Evolutionary conservation across 2,113 vertebrate genomes (phyloP).

Genomic region (Ceyx melanurus): DNA sequence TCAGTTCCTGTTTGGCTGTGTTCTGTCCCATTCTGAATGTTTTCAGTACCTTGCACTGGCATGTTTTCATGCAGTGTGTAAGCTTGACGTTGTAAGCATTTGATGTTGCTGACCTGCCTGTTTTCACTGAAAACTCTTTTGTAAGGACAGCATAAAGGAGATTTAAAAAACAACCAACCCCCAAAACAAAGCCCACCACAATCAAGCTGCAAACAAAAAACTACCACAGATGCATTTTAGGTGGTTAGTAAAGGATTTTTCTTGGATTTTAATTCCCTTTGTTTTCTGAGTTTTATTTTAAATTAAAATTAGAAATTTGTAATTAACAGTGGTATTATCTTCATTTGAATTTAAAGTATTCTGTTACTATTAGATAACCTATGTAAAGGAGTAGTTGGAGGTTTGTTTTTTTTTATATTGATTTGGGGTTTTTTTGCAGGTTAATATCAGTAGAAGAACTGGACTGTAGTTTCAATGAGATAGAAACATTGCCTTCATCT

Average conservation of each 20-base stretch:
- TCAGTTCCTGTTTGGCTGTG: neutral
- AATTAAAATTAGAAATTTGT: neutral
- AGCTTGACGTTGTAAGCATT: neutral
- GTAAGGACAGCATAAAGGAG: neutral
- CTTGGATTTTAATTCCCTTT: neutral
- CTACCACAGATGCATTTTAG: neutral
- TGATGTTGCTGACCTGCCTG: neutral
- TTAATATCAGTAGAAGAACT: constrained; percentile 89
- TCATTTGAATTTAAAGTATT: neutral
- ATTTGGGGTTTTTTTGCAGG: constrained; percentile 58
- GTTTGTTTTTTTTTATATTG: neutral
- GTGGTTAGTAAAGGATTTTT: neutral
- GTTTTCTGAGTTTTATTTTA: neutral
- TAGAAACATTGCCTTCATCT: constrained; percentile 90
- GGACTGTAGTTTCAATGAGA: constrained; percentile 98
- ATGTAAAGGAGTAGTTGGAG: too few species aligned
- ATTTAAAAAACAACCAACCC: neutral
- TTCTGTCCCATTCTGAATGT: neutral
- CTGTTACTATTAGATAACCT: neutral
- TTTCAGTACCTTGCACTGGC: neutral
- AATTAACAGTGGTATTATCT: neutral
- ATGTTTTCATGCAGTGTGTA: neutral
- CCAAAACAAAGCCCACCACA: neutral
- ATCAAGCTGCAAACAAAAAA: neutral
- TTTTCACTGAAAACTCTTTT: neutral